These are phyloP conservation scores for Eulacestoma nigropectus DNA, from an alignment of 2,113 vertebrate species.

Conservation along the genomic window DNA sequence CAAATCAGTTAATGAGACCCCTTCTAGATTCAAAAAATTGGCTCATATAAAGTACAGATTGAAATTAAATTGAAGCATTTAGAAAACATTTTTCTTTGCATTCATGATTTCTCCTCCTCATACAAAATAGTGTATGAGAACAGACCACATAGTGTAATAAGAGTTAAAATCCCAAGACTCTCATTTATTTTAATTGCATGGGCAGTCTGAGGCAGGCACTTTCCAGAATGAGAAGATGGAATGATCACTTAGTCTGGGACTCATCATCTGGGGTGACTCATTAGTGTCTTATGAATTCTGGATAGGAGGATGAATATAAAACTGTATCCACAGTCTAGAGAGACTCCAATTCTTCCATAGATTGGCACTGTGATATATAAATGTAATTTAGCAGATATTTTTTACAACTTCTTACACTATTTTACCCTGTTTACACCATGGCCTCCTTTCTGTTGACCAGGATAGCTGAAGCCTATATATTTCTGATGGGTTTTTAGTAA, in stretches of 20 bases:
- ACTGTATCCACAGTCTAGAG: background rate
- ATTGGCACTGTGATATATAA: background rate
- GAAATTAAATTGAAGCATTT: slow-evolving; percentile 2
- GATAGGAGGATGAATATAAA: background rate
- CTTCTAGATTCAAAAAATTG: background rate
- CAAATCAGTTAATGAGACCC: background rate
- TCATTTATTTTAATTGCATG: background rate
- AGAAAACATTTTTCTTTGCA: background rate
- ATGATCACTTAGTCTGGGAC: background rate
- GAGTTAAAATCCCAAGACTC: background rate
- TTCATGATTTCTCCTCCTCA: background rate
- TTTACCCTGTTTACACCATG: background rate
- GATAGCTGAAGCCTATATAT: background rate
- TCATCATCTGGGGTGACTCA: rapidly evolving
- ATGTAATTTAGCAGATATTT: background rate
- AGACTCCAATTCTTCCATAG: background rate
- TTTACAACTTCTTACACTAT: background rate
- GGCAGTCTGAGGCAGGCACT: background rate
- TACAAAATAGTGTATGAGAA: background rate
- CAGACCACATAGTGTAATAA: background rate
- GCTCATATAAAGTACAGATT: background rate
- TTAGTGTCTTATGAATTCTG: background rate
- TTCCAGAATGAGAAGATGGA: background rate
- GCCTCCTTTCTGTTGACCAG: background rate
- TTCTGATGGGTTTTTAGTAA: background rate